A percentile compares a stretch with the other conserved stretches of the same genome.
These are phyloP conservation scores for Centropristis striata DNA, from an alignment of 2,113 vertebrate genomes.

Conservation along the genomic window DNA sequence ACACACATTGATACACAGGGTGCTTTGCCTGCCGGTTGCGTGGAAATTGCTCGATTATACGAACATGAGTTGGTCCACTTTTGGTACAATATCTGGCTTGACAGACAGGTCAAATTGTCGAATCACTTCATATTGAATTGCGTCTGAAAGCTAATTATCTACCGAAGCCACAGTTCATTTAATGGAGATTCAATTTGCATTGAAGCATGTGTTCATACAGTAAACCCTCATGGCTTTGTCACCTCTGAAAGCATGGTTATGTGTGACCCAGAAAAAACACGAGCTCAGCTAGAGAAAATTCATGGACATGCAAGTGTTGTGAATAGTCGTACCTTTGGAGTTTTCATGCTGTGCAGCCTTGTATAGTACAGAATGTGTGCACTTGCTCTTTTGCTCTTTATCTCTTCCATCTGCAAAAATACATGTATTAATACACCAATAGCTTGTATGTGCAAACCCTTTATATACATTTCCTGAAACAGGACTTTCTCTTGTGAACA, in stretches of 20 bases:
- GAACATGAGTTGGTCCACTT: neutral
- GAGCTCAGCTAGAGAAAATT: neutral
- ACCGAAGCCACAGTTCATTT: neutral
- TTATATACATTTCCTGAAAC: no score
- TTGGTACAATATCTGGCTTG: neutral
- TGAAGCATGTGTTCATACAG: neutral
- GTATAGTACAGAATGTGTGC: no score
- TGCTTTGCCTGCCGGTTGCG: neutral
- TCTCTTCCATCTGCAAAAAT: no score
- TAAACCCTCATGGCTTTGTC: no score
- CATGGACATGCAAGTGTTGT: neutral
- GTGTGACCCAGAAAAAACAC: neutral
- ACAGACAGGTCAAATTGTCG: neutral
- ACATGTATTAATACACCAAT: no score
- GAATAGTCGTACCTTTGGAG: neutral
- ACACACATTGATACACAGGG: no score
- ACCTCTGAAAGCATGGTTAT: neutral
- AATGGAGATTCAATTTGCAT: neutral
- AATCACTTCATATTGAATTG: slow-evolving; percentile 17
- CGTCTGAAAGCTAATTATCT: slow-evolving; percentile 31
- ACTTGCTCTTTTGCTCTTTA: neutral
- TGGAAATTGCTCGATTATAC: slow-evolving; percentile 26
- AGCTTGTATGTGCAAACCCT: no score
- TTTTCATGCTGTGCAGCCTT: neutral
- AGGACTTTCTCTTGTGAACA: no score